Percentiles rank a stretch among this genome's conserved stretches.
These are phyloP conservation scores for Uropsilus gracilis DNA, from an alignment of 2,113 vertebrate species.

Conservation along the genomic window DNA sequence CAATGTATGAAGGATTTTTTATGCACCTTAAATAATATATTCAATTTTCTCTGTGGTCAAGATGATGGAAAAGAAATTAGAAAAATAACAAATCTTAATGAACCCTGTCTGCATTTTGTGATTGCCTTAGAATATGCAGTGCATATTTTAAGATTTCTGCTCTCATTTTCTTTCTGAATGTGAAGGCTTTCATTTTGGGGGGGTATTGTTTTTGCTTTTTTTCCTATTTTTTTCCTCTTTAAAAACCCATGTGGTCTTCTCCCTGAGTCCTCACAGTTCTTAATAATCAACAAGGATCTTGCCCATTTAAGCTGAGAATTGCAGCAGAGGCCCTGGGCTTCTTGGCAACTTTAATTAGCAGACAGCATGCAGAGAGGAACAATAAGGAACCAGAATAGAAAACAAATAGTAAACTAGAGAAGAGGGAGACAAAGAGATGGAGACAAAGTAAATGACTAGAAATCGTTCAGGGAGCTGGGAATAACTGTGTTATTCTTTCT, in stretches of 20 bases:
- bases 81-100: conserved; percentile 18
- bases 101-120: neutral
- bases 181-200: neutral
- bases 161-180: neutral
- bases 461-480: neutral
- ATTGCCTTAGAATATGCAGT: neutral
- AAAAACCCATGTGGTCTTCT: neutral
- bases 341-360: conserved; percentile 44
- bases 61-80: neutral
- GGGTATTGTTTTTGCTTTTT: neutral
- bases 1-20: neutral
- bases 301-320: conserved; percentile 29
- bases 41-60: neutral
- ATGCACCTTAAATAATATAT: neutral
- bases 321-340: neutral
- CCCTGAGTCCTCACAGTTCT: neutral
- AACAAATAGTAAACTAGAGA: conserved; percentile 25
- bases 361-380: neutral
- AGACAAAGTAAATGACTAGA: conserved; percentile 35
- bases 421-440: conserved; percentile 18
- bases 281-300: conserved; percentile 10
- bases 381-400: neutral
- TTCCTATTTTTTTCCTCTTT: neutral
- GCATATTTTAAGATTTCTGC: neutral
- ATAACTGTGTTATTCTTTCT: neutral